phyloP scores from a whole-genome alignment of 35 echinoderm and acorn worm species.

The Holothuria glaberrima region DNA sequence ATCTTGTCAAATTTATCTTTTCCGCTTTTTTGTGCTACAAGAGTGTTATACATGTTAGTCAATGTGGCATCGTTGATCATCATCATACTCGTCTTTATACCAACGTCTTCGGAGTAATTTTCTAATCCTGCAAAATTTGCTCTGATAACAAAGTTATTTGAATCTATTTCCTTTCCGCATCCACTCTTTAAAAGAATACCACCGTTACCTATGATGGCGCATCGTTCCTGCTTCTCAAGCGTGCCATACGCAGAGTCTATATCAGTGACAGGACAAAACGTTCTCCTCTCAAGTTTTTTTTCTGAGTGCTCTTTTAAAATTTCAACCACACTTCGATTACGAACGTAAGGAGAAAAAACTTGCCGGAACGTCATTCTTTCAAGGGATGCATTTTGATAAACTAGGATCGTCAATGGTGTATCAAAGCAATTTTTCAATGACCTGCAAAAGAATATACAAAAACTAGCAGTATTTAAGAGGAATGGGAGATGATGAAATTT shows the following conservation, averaged over 20 bases:
- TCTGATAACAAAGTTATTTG: slow-evolving; percentile 66
- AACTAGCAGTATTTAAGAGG: neutral
- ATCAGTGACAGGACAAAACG: neutral
- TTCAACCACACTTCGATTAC: neutral
- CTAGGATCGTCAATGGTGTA: neutral
- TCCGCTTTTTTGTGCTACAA: neutral
- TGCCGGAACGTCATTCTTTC: slow-evolving; percentile 12
- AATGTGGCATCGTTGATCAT: slow-evolving; percentile 37
- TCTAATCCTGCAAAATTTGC: slow-evolving; percentile 45
- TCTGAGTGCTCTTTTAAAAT: neutral
- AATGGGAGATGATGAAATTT: no score
- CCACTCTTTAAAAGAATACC: slow-evolving; percentile 60
- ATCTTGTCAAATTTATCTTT: neutral
- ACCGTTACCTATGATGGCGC: slow-evolving; percentile 66
- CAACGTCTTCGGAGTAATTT: slow-evolving; percentile 48
- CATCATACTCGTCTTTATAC: slow-evolving; percentile 48
- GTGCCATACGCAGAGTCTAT: neutral
- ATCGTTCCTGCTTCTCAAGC: neutral
- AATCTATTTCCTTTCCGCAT: slow-evolving; percentile 67
- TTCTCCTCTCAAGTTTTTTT: neutral
- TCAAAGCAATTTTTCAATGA: neutral
- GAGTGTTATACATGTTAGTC: slow-evolving; percentile 31
- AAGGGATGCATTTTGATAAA: neutral
- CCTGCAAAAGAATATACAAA: neutral
- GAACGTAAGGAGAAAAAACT: neutral